Conservation (phyloP, 1,140 invertebrate genomes). For the Pseudobourletiella spinata region DNA sequence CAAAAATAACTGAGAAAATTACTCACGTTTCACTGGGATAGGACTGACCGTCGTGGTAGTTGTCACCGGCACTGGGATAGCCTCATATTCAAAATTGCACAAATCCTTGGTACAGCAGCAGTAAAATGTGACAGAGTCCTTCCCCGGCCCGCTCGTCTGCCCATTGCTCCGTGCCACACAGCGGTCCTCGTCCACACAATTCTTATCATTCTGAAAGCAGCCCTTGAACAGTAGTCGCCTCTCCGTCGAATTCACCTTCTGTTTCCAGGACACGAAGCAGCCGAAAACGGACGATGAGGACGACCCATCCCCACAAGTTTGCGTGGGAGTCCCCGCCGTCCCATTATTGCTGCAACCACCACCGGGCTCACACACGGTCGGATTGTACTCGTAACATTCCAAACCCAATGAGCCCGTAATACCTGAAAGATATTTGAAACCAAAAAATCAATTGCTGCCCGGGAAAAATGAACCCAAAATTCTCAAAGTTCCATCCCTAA, state of each 20-base stretch:
- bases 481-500: too few species aligned
- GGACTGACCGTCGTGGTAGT: too few species aligned
- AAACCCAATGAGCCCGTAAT: slow-evolving; percentile 4
- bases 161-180: slow-evolving; percentile 54
- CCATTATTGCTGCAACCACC: neutral
- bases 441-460: too few species aligned
- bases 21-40: slow-evolving; percentile 28
- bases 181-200: slow-evolving; percentile 58
- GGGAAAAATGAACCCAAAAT: too few species aligned
- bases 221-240: slow-evolving; percentile 46
- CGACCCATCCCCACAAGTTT: slow-evolving; percentile 42
- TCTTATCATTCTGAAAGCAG: slow-evolving; percentile 68
- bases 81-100: slow-evolving; percentile 74
- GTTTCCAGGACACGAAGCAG: slow-evolving; percentile 61
- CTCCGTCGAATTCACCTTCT: slow-evolving; percentile 45
- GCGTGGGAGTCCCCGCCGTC: slow-evolving; percentile 5
- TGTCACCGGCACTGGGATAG: slow-evolving; percentile 53
- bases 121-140: slow-evolving; percentile 46
- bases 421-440: slow-evolving; percentile 16
- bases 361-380: slow-evolving; percentile 29
- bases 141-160: slow-evolving; percentile 52
- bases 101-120: slow-evolving; percentile 85
- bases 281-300: slow-evolving; percentile 43
- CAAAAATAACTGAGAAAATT: neutral
- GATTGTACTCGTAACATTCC: slow-evolving; percentile 33